Percentiles rank a stretch among this genome's conserved stretches.
phyloP scores from a whole-genome alignment of 1,140 invertebrate genomes.

The Drosophila aff. region DNA sequence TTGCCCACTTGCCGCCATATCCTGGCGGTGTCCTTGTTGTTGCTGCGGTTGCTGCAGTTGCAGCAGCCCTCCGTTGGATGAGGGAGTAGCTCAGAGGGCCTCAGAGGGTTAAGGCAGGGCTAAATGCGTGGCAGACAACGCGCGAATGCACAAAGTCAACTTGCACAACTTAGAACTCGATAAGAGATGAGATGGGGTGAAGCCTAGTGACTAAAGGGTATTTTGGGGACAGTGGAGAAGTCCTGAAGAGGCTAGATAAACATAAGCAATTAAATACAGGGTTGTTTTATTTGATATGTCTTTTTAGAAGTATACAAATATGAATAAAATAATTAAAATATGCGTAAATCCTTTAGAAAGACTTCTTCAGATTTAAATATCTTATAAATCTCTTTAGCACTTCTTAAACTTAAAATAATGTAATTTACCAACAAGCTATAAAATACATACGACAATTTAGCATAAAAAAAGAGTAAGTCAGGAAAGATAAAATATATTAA shows the following conservation, averaged over 20 bases:
- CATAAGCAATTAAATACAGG: background rate
- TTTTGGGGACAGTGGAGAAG: background rate
- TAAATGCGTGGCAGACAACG: constrained; percentile 51
- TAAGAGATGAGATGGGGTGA: background rate
- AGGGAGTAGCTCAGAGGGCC: background rate
- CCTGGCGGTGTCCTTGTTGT: constrained; percentile 34
- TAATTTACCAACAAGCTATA: background rate
- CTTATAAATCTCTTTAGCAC: background rate
- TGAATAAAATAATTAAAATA: too few relatives aligned
- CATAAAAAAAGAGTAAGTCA: background rate
- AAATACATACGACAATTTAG: background rate
- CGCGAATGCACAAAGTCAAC: constrained; percentile 59
- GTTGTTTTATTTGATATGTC: background rate
- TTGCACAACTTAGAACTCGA: constrained; percentile 24
- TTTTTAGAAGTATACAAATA: background rate
- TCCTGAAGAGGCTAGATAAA: background rate
- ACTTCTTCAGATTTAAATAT: background rate
- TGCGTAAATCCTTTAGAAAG: background rate
- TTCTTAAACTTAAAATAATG: background rate
- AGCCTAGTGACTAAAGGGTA: background rate
- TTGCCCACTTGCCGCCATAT: constrained; percentile 37
- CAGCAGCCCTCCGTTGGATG: background rate
- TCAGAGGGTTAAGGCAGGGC: constrained; percentile 9
- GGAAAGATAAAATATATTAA: constrained; percentile 10
- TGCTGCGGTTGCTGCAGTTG: constrained; percentile 28